phyloP scores from a whole-genome alignment of 2,113 vertebrate genomes.

The Indicator indicator region DNA sequence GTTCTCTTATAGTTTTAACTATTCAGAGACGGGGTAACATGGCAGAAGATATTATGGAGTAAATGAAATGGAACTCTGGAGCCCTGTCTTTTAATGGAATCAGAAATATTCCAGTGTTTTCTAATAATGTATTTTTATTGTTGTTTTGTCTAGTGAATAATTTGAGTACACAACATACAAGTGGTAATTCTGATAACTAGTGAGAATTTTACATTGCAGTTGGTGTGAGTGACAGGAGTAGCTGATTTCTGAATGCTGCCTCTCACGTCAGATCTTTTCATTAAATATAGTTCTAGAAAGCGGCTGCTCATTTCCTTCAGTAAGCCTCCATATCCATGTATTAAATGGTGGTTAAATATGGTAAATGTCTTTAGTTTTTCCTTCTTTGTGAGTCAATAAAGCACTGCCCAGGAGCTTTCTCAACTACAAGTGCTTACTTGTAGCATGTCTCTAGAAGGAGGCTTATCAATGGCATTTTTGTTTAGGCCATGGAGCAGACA shows the following conservation, averaged over 20 bases:
- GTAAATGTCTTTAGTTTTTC: background rate
- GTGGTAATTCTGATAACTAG: background rate
- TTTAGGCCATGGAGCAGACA: background rate
- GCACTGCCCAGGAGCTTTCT: background rate
- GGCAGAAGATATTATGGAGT: background rate
- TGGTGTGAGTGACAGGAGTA: background rate
- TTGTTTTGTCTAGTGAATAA: background rate
- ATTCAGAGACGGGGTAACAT: background rate
- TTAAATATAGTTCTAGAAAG: background rate
- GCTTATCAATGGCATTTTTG: background rate
- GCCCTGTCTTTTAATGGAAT: background rate
- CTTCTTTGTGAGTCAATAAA: background rate
- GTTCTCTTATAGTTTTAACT: background rate
- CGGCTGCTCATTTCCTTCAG: background rate
- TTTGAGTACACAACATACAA: background rate
- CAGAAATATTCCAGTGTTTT: background rate
- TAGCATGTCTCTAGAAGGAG: background rate
- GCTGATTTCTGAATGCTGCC: background rate
- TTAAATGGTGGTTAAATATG: background rate
- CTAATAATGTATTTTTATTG: background rate
- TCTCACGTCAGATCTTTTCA: background rate
- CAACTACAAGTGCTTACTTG: background rate
- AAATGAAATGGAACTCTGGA: background rate
- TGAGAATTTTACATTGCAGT: background rate
- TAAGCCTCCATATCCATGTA: too few relatives aligned